Evolutionary conservation across 2,113 vertebrate species (phyloP), one percentile per base, ranked within the genome.

Genomic region (Seriola rivoliana): DNA sequence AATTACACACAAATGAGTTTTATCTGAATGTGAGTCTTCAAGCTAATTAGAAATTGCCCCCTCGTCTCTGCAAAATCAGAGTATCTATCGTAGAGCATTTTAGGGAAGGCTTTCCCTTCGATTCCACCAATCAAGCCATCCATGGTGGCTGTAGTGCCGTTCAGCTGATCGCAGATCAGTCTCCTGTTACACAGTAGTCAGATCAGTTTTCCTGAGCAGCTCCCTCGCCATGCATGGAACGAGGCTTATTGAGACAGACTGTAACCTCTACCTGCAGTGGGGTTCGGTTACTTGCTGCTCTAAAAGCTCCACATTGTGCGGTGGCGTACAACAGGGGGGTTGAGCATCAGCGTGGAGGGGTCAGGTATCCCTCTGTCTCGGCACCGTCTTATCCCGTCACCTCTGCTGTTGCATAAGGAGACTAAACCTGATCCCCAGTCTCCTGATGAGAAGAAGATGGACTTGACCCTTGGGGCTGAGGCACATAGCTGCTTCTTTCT

Each of bases 261-360:
- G 72, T 38, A 71, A 65, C 50, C 81, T 71, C 71, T 46, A 60
- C 71, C 87, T 72, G 42, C 73, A 21, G 78, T 11, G 17, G 71
- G 80, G 70, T 87, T 89, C 44, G 36, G 80, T 93, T 93, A 91
- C 91, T 79, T 83, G 81, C 38, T 34, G 11, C 71, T 89, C 59
- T 77, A 63, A 82, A 78, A 78, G 79, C 86, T 79, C 60, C 69
- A 62, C 75, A 82, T 85, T 87, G 85, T 85, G 23, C 62, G 58
- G 64, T 52, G 58, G 50, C 36, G 13, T 58, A 60, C 54, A 76
- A 65, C 69, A 38, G 50, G 65, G 55, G 54, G 78, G 73, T 10
- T 63, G 78, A 82, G 36, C 66, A 55, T 75, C 55, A 48, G 12
- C 13, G 32, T 55, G 69, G 25, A 50, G 76, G 87, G 68, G 48